Percentiles rank a stretch among this genome's conserved stretches.
Conservation (phyloP, 2,797 vertebrate species). For the Myotis findleyi region DNA sequence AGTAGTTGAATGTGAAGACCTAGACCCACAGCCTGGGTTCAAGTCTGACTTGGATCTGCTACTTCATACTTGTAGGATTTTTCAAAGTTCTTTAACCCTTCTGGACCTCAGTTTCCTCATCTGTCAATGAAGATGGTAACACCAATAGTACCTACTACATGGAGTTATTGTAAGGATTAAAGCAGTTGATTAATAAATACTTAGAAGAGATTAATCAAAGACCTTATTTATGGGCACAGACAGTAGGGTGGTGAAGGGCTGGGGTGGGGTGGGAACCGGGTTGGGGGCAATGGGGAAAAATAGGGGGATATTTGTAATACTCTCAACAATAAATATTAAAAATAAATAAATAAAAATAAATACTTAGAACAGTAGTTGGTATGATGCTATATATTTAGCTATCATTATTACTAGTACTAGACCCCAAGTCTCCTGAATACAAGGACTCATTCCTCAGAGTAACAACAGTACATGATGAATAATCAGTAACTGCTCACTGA, state of each 20-base stretch:
- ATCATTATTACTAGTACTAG: neutral
- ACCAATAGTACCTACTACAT: neutral
- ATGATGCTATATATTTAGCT: neutral
- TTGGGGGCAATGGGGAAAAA: too few relatives aligned
- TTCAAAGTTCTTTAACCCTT: neutral
- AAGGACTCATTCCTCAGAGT: neutral
- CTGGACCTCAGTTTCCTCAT: neutral
- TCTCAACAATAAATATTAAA: too few relatives aligned
- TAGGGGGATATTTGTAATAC: too few relatives aligned
- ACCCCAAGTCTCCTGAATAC: neutral
- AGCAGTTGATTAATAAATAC: neutral
- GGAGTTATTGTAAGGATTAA: neutral
- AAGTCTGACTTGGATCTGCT: neutral
- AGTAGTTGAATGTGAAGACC: neutral
- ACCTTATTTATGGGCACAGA: too few relatives aligned
- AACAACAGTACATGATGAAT: neutral
- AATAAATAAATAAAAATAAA: neutral
- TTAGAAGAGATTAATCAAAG: neutral
- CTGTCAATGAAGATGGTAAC: neutral
- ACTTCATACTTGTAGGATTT: neutral
- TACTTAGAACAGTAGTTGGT: neutral
- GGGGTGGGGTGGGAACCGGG: too few relatives aligned
- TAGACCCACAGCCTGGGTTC: neutral
- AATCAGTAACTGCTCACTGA: neutral
- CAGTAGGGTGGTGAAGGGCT: too few relatives aligned